Conservation (phyloP, 2,113 vertebrate genomes). For the Phalacrocorax carbo region DNA sequence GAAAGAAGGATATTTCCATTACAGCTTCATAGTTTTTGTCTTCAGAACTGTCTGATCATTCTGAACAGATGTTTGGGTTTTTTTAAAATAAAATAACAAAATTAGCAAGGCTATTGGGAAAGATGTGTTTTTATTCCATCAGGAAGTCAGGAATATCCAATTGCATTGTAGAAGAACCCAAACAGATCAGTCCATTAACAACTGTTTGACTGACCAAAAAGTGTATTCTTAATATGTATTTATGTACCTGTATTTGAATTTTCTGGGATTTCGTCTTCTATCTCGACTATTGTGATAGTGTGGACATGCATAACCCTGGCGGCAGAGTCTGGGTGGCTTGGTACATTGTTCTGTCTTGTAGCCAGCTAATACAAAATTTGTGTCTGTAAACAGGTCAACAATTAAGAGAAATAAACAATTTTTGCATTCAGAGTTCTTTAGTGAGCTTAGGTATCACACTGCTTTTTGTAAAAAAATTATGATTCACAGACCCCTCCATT, state of each 20-base stretch:
- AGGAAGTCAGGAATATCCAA: background rate
- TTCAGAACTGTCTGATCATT: background rate
- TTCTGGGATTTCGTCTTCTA: slow-evolving; percentile 86
- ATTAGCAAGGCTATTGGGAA: background rate
- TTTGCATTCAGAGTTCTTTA: background rate
- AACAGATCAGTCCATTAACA: background rate
- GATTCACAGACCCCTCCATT: background rate
- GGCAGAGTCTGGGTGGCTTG: slow-evolving; percentile 90
- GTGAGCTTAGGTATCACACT: background rate
- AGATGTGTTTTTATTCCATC: background rate
- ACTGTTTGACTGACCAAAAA: background rate
- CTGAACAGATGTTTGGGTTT: background rate
- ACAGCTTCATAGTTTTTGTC: background rate
- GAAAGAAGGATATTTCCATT: background rate
- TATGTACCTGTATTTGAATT: slow-evolving; percentile 87
- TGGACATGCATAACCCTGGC: slow-evolving; percentile 92
- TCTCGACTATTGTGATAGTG: slow-evolving; percentile 92
- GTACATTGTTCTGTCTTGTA: slow-evolving; percentile 94
- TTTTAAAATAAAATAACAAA: fast-evolving
- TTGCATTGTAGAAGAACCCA: background rate
- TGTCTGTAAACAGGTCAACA: slow-evolving; percentile 75
- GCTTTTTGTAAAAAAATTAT: background rate
- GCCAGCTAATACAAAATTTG: slow-evolving; percentile 89
- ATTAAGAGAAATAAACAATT: background rate
- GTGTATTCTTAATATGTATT: background rate